A percentile compares a stretch with the other conserved stretches of the same genome.
Evolutionary conservation across 2,888 invertebrate genomes (phyloP).

Genomic region (Sepioteuthis lessoniana): DNA sequence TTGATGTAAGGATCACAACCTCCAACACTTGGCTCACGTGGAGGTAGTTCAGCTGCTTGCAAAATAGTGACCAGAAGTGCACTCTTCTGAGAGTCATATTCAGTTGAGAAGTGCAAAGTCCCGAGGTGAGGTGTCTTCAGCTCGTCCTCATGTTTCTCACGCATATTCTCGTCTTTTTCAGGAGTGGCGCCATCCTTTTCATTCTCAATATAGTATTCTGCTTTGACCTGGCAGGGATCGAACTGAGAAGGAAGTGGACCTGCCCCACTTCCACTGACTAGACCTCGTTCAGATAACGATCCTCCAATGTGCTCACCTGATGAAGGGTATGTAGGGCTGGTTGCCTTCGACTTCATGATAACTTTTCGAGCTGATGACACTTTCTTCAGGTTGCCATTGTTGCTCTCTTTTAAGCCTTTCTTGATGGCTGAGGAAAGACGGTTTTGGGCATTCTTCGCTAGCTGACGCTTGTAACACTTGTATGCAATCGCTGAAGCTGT

Average conservation of each 20-base stretch:
- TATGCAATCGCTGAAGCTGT: conserved; percentile 81
- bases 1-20: conserved; percentile 98
- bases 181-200: conserved; percentile 74
- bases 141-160: conserved; percentile 71
- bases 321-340: conserved; percentile 68
- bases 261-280: conserved; percentile 76
- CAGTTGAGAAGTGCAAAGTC: conserved; percentile 90
- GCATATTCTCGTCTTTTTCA: conserved; percentile 72
- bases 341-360: conserved; percentile 73
- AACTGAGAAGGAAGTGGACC: conserved; percentile 56
- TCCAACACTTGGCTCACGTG: conserved; percentile 84
- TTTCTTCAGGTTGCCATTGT: conserved; percentile 80
- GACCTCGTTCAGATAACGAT: conserved; percentile 67
- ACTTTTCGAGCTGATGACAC: conserved; percentile 78
- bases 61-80: conserved; percentile 93
- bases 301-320: conserved; percentile 62
- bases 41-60: conserved; percentile 90
- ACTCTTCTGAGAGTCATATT: conserved; percentile 91
- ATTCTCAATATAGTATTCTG: conserved; percentile 76
- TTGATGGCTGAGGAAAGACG: conserved; percentile 73
- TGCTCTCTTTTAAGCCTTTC: conserved; percentile 71
- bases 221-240: conserved; percentile 65
- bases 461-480: conserved; percentile 81
- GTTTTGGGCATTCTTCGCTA: conserved; percentile 74
- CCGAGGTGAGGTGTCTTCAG: conserved; percentile 80